phyloP scores from a whole-genome alignment of 2,113 vertebrate species.

The Aspidoscelis tigris region DNA sequence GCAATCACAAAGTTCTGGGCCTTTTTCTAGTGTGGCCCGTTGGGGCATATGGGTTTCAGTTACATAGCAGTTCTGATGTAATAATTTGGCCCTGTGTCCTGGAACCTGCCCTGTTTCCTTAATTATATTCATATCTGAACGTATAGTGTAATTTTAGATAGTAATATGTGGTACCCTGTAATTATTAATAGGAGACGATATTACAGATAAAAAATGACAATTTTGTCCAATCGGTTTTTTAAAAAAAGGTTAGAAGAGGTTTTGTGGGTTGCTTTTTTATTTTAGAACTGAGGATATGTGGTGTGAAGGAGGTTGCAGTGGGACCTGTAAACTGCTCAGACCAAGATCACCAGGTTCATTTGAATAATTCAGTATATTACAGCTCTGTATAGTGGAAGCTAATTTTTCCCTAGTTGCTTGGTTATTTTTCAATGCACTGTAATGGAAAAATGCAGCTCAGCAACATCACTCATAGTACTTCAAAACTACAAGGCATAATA shows the following conservation, averaged over 20 bases:
- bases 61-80: background rate
- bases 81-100: background rate
- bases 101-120: background rate
- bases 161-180: background rate
- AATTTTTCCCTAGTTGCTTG: background rate
- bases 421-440: background rate
- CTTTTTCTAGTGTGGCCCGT: no score
- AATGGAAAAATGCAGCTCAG: slow-evolving; percentile 26
- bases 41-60: no score
- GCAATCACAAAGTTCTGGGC: no score
- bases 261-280: background rate
- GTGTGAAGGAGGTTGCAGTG: background rate
- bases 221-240: background rate
- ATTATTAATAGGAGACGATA: background rate
- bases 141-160: background rate
- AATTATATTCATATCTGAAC: background rate
- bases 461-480: slow-evolving; percentile 34
- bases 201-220: background rate
- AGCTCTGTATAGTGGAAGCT: background rate
- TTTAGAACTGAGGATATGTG: background rate
- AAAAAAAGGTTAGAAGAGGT: background rate
- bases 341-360: background rate
- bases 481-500: slow-evolving; percentile 12
- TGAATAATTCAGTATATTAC: background rate
- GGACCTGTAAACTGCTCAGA: background rate